These are phyloP conservation scores for Plagodis pulveraria DNA, from an alignment of 2,888 invertebrate species.

Conservation along the genomic window DNA sequence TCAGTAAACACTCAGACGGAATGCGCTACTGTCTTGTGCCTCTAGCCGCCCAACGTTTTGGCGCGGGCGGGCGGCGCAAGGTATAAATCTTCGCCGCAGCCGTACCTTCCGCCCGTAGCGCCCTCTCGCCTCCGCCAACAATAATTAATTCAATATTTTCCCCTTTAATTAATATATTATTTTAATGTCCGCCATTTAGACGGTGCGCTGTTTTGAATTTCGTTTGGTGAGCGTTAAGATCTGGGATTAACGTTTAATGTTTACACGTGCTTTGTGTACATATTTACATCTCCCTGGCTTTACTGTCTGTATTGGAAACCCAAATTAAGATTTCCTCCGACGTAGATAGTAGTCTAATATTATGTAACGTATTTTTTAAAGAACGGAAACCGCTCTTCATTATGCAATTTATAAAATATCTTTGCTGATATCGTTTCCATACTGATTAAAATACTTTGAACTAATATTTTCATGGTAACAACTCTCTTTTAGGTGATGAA, in stretches of 20 bases:
- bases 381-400: too few relatives aligned
- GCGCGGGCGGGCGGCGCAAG: slow-evolving; percentile 28
- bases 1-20: too few relatives aligned
- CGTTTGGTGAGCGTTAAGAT: slow-evolving; percentile 15
- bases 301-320: too few relatives aligned
- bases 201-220: slow-evolving; percentile 26
- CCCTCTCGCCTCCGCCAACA: slow-evolving; percentile 45
- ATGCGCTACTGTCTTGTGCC: slow-evolving; percentile 16
- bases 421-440: too few relatives aligned
- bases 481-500: too few relatives aligned
- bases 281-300: background rate
- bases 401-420: too few relatives aligned
- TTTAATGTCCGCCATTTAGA: slow-evolving; percentile 43
- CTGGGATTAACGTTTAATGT: slow-evolving; percentile 11
- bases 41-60: slow-evolving; percentile 24
- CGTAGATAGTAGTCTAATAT: too few relatives aligned
- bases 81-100: slow-evolving; percentile 62
- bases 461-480: too few relatives aligned
- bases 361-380: too few relatives aligned
- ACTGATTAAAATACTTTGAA: too few relatives aligned
- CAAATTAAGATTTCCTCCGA: too few relatives aligned
- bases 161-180: slow-evolving; percentile 58
- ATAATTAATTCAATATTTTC: slow-evolving; percentile 62
- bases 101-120: slow-evolving; percentile 50
- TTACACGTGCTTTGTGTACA: slow-evolving; percentile 2